Evolutionary conservation across 2,888 invertebrate species (phyloP), one percentile per base, ranked within the genome.

Genomic region (Ophion costatus): DNA sequence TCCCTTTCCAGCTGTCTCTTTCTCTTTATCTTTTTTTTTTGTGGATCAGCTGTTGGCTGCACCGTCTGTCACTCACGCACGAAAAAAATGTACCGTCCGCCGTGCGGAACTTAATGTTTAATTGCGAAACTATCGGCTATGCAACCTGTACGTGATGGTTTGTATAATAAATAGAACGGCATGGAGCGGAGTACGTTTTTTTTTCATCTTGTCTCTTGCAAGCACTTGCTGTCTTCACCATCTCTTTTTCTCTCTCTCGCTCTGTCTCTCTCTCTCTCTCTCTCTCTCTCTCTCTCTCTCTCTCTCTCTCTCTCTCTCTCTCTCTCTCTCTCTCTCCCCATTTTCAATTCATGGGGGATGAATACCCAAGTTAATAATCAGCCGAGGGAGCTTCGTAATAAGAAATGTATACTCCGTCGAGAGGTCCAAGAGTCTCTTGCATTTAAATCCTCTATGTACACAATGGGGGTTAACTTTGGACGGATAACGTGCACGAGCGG

Each of bases 81-180:
- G 51, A 63, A 7, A 10, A 57, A 71, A 71, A 45, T n/a, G n/a
- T 20, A 22, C 38, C 33, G 14, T 56, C n/a, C 29, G 51, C 29
- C 56, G 64, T 2, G 56, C 4, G 57, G 38, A 24, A 45, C 45
- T 70, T 70, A 61, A 63, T 61, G 69, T 63, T 78, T 78, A 69
- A 78, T 61, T 61, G 61, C 45, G 45, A 78, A 61, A 51, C 69
- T 61, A 67, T 29, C 20, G 22, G 59, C 59, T 42, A 57, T 29
- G 22, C 29, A 57, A 38, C 67, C 59, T 57, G 42, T 11, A 33
- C 67, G 38, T 14, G 7, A 69, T 24, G 17, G 17, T 66, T 45
- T 67, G 14, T 38, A 29, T 29, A 29, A 29, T 29, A 2, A 59
- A 29, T 59, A 20, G 42, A 57, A 69, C 61, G 29, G 24, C 9